Conservation (phyloP, 1,140 invertebrate species). For the Triops longicaudatus region DNA sequence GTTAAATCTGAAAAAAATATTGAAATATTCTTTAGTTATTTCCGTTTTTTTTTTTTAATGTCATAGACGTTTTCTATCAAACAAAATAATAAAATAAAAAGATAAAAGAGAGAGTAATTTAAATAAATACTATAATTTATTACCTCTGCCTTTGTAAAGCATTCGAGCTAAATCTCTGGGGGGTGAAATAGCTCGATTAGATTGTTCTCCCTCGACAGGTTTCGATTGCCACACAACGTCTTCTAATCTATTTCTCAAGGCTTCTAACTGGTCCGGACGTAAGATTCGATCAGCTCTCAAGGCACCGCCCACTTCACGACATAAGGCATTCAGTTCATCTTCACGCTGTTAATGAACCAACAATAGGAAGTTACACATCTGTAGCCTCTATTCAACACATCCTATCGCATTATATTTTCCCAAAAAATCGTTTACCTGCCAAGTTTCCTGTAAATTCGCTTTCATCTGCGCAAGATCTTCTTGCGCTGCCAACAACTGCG, state of each 20-base stretch:
- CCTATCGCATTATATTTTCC: too few species aligned
- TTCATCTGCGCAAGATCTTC: slow-evolving; percentile 43
- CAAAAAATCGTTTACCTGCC: slow-evolving; percentile 31
- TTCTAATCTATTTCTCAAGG: slow-evolving; percentile 35
- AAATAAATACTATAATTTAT: too few species aligned
- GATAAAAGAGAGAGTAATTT: too few species aligned
- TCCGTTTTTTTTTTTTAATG: too few species aligned
- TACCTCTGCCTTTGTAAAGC: slow-evolving; percentile 17
- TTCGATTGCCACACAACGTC: slow-evolving; percentile 35
- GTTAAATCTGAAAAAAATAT: slow-evolving; percentile 33
- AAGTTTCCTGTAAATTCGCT: slow-evolving; percentile 39
- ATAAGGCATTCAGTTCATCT: slow-evolving; percentile 34
- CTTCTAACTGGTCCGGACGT: slow-evolving; percentile 34
- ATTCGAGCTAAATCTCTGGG: slow-evolving; percentile 21
- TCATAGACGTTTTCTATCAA: too few species aligned
- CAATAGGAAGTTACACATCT: too few species aligned
- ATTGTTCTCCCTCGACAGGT: slow-evolving; percentile 23
- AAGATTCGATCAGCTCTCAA: slow-evolving; percentile 34
- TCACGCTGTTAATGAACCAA: slow-evolving; percentile 35
- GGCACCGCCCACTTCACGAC: slow-evolving; percentile 34
- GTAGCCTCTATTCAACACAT: too few species aligned
- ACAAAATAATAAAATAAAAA: too few species aligned
- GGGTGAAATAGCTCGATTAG: slow-evolving; percentile 6
- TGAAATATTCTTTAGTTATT: slow-evolving; percentile 30
- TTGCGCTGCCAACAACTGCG: slow-evolving; percentile 40